A percentile compares a stretch with the other conserved stretches of the same genome.
These are phyloP conservation scores for Syrista parreyssii DNA, from an alignment of 2,888 invertebrate species.

Conservation along the genomic window DNA sequence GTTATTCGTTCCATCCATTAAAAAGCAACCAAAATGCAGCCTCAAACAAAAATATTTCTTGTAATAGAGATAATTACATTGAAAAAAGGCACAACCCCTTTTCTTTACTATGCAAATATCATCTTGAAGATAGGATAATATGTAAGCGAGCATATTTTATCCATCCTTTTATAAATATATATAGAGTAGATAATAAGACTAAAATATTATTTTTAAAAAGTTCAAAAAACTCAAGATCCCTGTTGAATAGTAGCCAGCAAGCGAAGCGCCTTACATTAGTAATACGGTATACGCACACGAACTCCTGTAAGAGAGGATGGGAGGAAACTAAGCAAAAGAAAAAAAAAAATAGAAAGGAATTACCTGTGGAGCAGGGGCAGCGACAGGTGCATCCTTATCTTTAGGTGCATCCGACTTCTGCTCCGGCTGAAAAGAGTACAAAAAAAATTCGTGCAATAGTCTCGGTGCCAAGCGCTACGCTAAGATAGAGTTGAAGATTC, in stretches of 20 bases:
- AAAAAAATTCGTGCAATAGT: constrained; percentile 60
- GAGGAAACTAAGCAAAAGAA: constrained; percentile 17
- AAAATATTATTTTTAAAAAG: not conserved
- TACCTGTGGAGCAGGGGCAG: constrained; percentile 61
- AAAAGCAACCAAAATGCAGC: too few species aligned
- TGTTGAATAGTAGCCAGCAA: not conserved
- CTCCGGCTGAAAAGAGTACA: constrained; percentile 64
- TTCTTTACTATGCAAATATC: too few species aligned
- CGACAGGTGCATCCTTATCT: constrained; percentile 59
- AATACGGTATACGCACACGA: not conserved
- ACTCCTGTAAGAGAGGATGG: not conserved
- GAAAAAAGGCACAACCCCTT: too few species aligned
- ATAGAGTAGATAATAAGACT: too few species aligned
- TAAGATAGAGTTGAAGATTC: not conserved
- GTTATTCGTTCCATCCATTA: too few species aligned
- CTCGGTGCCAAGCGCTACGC: constrained; percentile 56
- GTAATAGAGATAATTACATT: too few species aligned
- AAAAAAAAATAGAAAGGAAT: constrained; percentile 31
- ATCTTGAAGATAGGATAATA: too few species aligned
- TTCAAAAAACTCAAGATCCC: not conserved
- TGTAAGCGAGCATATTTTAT: too few species aligned
- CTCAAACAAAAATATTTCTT: too few species aligned
- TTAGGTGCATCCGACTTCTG: constrained; percentile 60
- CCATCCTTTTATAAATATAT: too few species aligned
- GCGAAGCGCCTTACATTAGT: not conserved